phyloP scores from a whole-genome alignment of 1,140 invertebrate genomes.

The Aethina tumida region DNA sequence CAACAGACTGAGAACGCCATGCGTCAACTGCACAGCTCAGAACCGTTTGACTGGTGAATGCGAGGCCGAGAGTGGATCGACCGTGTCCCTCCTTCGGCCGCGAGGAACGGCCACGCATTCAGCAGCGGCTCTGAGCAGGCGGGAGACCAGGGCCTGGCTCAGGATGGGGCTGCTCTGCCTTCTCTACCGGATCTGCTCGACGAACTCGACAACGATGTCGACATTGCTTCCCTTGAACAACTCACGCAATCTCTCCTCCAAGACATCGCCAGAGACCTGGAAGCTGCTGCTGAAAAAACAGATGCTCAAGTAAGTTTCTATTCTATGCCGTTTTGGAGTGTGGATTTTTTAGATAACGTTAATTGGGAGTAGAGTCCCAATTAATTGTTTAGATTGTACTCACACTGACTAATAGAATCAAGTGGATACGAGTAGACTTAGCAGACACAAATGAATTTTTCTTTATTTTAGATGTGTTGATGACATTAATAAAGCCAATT shows the following conservation, averaged over 20 bases:
- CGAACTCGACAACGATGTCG: slow-evolving; percentile 51
- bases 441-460: too few species aligned
- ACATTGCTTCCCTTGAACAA: slow-evolving; percentile 61
- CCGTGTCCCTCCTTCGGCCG: slow-evolving; percentile 76
- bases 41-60: slow-evolving; percentile 44
- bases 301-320: slow-evolving; percentile 31
- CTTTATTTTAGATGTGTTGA: too few species aligned
- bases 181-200: slow-evolving; percentile 69
- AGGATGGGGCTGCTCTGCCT: slow-evolving; percentile 64
- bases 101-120: slow-evolving; percentile 59
- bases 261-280: slow-evolving; percentile 65
- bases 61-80: slow-evolving; percentile 56
- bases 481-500: too few species aligned
- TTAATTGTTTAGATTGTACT: too few species aligned
- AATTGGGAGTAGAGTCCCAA: too few species aligned
- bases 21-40: slow-evolving; percentile 41
- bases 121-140: slow-evolving; percentile 42
- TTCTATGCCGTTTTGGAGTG: too few species aligned
- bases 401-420: too few species aligned
- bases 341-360: too few species aligned
- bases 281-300: slow-evolving; percentile 51
- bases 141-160: slow-evolving; percentile 38
- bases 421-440: too few species aligned
- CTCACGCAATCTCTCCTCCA: slow-evolving; percentile 68
- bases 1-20: slow-evolving; percentile 38